Percentiles rank a stretch among this genome's conserved stretches.
phyloP scores from a whole-genome alignment of 2,797 vertebrate species.

The Loris lydekkerianus region DNA sequence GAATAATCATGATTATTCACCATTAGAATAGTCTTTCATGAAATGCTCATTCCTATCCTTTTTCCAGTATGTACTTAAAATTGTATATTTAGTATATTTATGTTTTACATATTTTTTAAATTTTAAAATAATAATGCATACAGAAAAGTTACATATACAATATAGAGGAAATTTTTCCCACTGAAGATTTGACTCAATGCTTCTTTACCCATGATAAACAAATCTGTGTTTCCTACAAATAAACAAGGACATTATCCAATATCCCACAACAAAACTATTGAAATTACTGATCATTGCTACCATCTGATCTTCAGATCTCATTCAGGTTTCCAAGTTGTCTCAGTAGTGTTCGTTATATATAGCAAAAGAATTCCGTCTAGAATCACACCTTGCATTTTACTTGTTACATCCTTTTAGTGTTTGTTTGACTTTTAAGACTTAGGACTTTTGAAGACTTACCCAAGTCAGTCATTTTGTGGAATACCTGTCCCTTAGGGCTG shows the following conservation, averaged over 20 bases:
- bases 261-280: conserved; percentile 38
- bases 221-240: not conserved
- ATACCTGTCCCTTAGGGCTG: not conserved
- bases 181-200: not conserved
- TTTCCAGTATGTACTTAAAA: not conserved
- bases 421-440: conserved; percentile 33
- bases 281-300: conserved; percentile 17
- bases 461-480: not conserved
- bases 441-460: not conserved
- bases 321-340: conserved; percentile 11
- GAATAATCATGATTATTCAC: not conserved
- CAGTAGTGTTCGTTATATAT: not conserved
- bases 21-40: not conserved
- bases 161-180: not conserved
- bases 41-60: conserved; percentile 11
- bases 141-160: not conserved
- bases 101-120: not conserved
- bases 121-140: not conserved
- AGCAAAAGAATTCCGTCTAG: conserved; percentile 10
- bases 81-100: not conserved
- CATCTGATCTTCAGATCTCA: not conserved
- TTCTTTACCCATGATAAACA: not conserved
- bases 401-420: not conserved
- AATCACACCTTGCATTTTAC: not conserved
- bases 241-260: conserved; percentile 18